Evolutionary conservation across 2,797 vertebrate species (phyloP).

Genomic region (Myotis myotis): DNA sequence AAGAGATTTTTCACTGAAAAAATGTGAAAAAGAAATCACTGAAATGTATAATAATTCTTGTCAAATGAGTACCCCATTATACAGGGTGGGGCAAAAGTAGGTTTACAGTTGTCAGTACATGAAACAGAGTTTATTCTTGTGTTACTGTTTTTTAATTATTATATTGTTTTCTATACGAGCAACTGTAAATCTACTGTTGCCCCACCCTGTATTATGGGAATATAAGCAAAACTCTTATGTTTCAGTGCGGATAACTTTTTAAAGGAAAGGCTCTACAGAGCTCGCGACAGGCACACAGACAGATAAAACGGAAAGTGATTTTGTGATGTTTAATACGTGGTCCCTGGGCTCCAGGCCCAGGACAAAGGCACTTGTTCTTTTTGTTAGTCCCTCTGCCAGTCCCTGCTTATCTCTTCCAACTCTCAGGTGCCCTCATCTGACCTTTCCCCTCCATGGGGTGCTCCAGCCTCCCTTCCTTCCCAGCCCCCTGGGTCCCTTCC

Average conservation of each 20-base stretch:
- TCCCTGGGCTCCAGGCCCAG: background rate
- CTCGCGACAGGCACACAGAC: background rate
- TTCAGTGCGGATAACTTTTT: background rate
- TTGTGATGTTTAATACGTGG: background rate
- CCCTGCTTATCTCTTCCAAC: background rate
- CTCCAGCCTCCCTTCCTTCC: background rate
- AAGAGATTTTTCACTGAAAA: background rate
- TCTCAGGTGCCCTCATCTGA: background rate
- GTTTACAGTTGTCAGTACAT: background rate
- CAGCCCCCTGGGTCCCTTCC: background rate
- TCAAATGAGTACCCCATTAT: background rate
- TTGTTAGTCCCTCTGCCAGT: background rate
- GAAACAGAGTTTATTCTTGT: background rate
- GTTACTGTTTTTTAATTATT: background rate
- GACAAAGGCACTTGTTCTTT: background rate
- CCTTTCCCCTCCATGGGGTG: background rate
- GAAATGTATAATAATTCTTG: conserved; percentile 8
- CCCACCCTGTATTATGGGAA: background rate
- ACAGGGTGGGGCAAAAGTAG: background rate
- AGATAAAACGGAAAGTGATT: background rate
- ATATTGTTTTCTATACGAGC: background rate
- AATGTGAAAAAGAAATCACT: background rate
- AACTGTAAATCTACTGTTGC: background rate
- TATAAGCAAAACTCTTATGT: background rate
- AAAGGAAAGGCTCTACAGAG: background rate